These are phyloP conservation scores for Spinus olivaceus DNA, from an alignment of 2,797 vertebrate species.

Conservation along the genomic window DNA sequence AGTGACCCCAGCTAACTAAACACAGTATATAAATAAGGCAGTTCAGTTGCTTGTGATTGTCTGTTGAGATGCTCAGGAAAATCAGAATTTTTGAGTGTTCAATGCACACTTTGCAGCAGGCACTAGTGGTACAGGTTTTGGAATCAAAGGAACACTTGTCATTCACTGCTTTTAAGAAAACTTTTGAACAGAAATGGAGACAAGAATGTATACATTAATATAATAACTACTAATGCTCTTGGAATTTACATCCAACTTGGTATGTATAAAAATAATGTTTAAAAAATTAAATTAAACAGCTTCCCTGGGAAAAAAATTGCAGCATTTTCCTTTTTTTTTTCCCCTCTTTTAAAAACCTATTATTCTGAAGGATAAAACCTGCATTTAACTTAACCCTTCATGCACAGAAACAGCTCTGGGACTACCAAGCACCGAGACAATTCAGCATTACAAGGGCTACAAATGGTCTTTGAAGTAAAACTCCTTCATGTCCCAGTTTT, in stretches of 20 bases:
- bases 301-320: slow-evolving; percentile 35
- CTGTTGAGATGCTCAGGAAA: not conserved
- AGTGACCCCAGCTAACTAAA: not conserved
- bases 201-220: not conserved
- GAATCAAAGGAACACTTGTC: not conserved
- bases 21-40: not conserved
- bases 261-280: not conserved
- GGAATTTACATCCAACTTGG: not conserved
- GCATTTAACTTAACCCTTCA: not conserved
- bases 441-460: not conserved
- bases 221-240: not conserved
- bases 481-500: not conserved
- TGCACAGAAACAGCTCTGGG: not conserved
- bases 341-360: not conserved
- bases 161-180: not conserved
- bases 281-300: not conserved
- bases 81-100: not conserved
- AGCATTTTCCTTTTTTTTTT: not conserved
- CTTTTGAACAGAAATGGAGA: not conserved
- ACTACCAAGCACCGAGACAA: not conserved
- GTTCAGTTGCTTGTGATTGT: not conserved
- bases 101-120: not conserved
- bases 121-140: not conserved
- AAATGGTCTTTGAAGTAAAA: not conserved
- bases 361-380: not conserved